Conservation (phyloP, 2,797 vertebrate genomes). For the Sparus aurata region DNA sequence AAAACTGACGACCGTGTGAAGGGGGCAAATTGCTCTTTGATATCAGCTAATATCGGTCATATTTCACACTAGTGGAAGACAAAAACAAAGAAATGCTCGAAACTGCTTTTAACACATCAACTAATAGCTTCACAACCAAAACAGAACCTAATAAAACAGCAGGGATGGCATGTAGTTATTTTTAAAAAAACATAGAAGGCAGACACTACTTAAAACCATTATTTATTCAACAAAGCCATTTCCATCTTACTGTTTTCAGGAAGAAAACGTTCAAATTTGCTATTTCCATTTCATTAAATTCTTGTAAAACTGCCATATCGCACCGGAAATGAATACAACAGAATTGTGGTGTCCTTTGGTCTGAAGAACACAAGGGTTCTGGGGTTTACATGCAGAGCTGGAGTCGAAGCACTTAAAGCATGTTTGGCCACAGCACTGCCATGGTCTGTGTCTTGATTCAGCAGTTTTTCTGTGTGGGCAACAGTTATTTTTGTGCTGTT, state of each 20-base stretch:
- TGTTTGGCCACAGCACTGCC: no score
- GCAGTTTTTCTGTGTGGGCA: neutral
- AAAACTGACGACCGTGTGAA: neutral
- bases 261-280: neutral
- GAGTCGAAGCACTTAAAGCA: neutral
- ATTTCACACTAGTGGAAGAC: conserved; percentile 1
- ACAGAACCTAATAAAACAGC: neutral
- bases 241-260: neutral
- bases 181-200: neutral
- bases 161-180: neutral
- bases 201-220: neutral
- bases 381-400: neutral
- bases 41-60: conserved; percentile 10
- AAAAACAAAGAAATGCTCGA: conserved; percentile 6
- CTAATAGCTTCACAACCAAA: conserved; percentile 10
- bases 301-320: neutral
- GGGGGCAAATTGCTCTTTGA: conserved; percentile 16
- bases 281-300: neutral
- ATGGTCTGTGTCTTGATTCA: neutral
- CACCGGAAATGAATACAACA: neutral
- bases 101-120: conserved; percentile 3
- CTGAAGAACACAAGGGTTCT: neutral
- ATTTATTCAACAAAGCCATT: conserved; percentile 1
- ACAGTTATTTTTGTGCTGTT: neutral
- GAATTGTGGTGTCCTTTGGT: neutral